phyloP scores from a whole-genome alignment of 2,797 vertebrate species.

The Orestias chungarensis region DNA sequence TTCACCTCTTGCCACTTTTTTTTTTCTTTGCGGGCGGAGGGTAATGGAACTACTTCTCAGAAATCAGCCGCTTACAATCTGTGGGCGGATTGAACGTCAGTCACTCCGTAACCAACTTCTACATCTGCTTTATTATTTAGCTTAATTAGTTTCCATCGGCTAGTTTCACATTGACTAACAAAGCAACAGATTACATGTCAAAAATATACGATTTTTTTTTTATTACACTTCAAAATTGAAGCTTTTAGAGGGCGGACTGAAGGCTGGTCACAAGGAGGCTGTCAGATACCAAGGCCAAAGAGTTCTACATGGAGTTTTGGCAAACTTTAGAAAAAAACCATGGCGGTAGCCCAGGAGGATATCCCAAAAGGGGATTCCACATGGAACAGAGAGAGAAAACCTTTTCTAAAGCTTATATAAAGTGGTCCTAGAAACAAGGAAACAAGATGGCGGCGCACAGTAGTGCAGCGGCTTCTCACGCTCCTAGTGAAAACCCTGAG shows the following conservation, averaged over 20 bases:
- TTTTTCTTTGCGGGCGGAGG: constrained; percentile 15
- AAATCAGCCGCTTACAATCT: constrained; percentile 15
- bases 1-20: constrained; percentile 43
- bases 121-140: constrained; percentile 7
- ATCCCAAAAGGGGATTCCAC: neutral
- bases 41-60: constrained; percentile 42
- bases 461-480: too few relatives aligned
- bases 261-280: neutral
- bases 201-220: neutral
- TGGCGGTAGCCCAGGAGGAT: neutral
- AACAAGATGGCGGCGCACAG: too few relatives aligned
- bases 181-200: constrained; percentile 11
- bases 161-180: neutral
- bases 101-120: constrained; percentile 9
- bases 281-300: neutral
- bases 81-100: neutral
- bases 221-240: neutral
- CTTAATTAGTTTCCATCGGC: constrained; percentile 15
- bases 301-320: neutral
- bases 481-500: too few relatives aligned
- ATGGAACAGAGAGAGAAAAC: too few relatives aligned
- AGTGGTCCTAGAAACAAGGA: too few relatives aligned
- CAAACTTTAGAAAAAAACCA: neutral
- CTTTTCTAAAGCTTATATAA: too few relatives aligned
- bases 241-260: neutral